Evolutionary conservation across 2,797 vertebrate species (phyloP).

Genomic region (Hippopotamyrus pictus): DNA sequence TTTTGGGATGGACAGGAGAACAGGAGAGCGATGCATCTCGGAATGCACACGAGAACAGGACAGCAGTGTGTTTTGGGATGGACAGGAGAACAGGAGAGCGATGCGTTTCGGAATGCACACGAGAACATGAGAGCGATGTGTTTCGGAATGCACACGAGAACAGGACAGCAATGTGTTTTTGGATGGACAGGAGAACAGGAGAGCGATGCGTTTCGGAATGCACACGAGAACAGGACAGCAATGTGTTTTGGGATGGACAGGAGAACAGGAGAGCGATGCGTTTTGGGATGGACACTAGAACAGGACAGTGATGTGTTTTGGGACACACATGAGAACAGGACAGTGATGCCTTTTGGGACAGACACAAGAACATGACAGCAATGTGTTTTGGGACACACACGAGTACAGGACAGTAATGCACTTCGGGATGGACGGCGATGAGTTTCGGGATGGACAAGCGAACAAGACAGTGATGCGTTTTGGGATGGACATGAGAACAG

Average conservation of each 20-base stretch:
- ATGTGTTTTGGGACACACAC: background rate
- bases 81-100: background rate
- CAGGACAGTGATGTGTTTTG: no score
- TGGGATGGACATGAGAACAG: background rate
- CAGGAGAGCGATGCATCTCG: background rate
- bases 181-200: background rate
- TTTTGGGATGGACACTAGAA: no score
- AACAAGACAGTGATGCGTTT: background rate
- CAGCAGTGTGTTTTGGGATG: background rate
- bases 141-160: background rate
- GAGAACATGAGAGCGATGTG: background rate
- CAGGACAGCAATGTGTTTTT: background rate
- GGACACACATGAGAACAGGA: background rate
- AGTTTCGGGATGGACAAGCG: fast-evolving
- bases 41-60: background rate
- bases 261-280: no score
- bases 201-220: fast-evolving
- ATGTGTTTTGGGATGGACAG: no score
- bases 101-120: background rate
- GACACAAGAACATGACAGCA: background rate
- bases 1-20: background rate
- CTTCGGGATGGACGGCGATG: background rate
- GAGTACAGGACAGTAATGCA: no score
- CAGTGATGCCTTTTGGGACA: background rate
- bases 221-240: background rate